phyloP scores from a whole-genome alignment of 1,140 invertebrate genomes.

The Drosophila tsacasi region DNA sequence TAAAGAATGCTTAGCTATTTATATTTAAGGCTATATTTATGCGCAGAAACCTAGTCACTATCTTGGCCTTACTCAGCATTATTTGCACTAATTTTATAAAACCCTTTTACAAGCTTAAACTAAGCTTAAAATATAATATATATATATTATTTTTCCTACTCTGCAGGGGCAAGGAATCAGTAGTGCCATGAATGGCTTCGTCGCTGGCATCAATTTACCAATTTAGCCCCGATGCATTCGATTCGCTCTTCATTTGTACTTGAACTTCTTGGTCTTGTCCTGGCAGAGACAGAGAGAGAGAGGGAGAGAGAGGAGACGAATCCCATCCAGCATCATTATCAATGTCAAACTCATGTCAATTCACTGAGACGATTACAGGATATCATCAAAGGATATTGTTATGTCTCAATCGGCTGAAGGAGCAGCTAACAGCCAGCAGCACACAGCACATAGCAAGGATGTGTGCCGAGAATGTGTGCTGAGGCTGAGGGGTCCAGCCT shows the following conservation, averaged over 20 bases:
- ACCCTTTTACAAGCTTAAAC: neutral
- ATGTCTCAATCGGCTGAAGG: conserved; percentile 69
- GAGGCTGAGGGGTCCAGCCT: neutral
- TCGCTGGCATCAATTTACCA: conserved; percentile 43
- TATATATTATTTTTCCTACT: neutral
- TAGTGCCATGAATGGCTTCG: conserved; percentile 22
- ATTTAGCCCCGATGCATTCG: conserved; percentile 34
- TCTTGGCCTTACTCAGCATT: neutral
- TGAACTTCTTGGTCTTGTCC: conserved; percentile 12
- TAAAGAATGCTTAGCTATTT: neutral
- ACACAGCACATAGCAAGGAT: neutral
- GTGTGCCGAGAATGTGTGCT: neutral
- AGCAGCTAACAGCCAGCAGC: conserved; percentile 1
- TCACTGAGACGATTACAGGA: conserved; percentile 77
- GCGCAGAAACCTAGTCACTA: neutral
- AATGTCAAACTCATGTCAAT: conserved; percentile 82
- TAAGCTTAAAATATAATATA: too few relatives aligned
- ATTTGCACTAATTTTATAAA: neutral
- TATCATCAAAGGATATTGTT: conserved; percentile 82
- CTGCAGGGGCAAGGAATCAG: conserved; percentile 18
- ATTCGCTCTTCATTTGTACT: conserved; percentile 50
- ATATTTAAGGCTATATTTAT: neutral
- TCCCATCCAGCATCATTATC: conserved; percentile 61
- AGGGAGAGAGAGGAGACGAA: too few relatives aligned
- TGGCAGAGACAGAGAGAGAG: too few relatives aligned